Conservation (phyloP, 2,113 vertebrate species). For the Mirounga angustirostris region DNA sequence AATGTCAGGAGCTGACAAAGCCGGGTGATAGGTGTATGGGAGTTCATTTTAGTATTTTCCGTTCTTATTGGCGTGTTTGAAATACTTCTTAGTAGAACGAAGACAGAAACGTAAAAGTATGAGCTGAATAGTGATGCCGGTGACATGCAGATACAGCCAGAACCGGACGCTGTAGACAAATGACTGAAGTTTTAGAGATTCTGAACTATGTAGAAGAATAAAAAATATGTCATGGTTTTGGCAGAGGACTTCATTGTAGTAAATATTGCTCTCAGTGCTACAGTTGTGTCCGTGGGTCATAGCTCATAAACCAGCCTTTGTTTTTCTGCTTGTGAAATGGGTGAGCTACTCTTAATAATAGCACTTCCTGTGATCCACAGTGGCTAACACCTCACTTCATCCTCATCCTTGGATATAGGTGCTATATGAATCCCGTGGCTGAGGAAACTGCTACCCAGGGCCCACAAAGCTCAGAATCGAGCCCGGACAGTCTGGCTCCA, state of each 20-base stretch:
- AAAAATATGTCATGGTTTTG: background rate
- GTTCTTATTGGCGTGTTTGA: background rate
- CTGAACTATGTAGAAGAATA: background rate
- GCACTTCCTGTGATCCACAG: too few relatives aligned
- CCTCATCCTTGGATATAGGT: background rate
- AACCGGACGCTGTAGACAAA: background rate
- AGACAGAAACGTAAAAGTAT: background rate
- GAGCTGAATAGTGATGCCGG: background rate
- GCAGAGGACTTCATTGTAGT: background rate
- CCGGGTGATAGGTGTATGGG: background rate
- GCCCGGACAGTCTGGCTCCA: background rate
- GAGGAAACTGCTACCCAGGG: background rate
- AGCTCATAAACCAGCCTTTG: background rate
- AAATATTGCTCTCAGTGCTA: background rate
- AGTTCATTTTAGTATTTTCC: background rate
- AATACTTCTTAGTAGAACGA: background rate
- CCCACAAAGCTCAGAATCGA: background rate
- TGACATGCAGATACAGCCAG: background rate
- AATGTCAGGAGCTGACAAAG: too few relatives aligned
- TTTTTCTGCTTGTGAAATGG: background rate
- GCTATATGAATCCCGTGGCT: background rate
- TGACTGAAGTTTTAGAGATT: background rate
- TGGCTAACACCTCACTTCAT: background rate
- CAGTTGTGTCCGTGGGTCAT: background rate
- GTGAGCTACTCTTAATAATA: background rate